Conservation (phyloP, 2,888 invertebrate species). For the Aphidius colemani region DNA sequence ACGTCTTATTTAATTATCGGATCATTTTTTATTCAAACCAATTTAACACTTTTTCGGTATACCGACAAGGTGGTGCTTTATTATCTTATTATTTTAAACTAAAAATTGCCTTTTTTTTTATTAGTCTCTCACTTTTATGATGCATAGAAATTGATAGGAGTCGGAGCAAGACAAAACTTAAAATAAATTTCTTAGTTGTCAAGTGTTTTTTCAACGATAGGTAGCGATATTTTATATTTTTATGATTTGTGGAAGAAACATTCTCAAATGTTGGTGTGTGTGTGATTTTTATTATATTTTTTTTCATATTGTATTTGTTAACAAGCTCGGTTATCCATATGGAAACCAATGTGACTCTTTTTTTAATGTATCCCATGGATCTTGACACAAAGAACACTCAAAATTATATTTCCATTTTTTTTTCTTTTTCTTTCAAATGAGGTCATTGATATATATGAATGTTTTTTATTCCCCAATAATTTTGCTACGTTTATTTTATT, state of each 20-base stretch:
- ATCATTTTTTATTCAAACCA: not conserved
- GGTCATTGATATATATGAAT: too few relatives aligned
- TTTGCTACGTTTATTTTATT: too few relatives aligned
- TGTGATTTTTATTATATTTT: not conserved
- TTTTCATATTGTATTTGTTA: conserved; percentile 30
- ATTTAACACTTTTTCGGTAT: not conserved
- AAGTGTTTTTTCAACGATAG: conserved; percentile 30
- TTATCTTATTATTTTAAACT: not conserved
- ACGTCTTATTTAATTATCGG: conserved; percentile 14
- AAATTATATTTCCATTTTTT: too few relatives aligned
- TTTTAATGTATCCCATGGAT: conserved; percentile 4
- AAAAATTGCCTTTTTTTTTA: too few relatives aligned
- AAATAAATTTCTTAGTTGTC: conserved; percentile 30
- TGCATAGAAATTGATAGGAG: too few relatives aligned
- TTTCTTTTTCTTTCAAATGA: too few relatives aligned
- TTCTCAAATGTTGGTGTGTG: conserved; percentile 19
- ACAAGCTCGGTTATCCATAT: conserved; percentile 31
- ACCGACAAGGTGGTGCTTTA: conserved; percentile 21
- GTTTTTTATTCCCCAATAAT: too few relatives aligned
- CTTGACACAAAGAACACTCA: conserved; percentile 2
- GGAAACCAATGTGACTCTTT: conserved; percentile 20
- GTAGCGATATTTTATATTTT: conserved; percentile 33
- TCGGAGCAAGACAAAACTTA: not conserved
- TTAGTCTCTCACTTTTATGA: too few relatives aligned
- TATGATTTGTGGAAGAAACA: conserved; percentile 36